Base-by-base conservation (phyloP, 2,797 vertebrate species). In the Diglossa cyanea region DNA sequence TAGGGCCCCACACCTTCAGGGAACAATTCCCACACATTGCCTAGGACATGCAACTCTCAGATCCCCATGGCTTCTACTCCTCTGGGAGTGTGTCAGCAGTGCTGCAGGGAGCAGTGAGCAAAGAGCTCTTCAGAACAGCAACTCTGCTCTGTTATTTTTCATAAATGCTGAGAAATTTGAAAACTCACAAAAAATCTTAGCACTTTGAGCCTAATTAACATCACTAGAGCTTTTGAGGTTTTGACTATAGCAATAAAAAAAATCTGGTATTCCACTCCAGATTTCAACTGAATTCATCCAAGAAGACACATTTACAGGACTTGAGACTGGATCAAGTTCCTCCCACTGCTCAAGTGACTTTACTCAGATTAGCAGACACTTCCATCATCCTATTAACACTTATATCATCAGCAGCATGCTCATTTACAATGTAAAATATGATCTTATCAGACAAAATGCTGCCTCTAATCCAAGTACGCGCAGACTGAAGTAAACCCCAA, bases 401-500 rank as follows among this genome's bases (percentile, higher is more conserved):
- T 78, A 55, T 55, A 82, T 93, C 53, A 95, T 44, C 84, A 86
- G 33, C 62, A 73, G 57, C 42, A 63, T 61, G 51, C 86, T 87
- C 30, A 89, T 79, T 90, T 91, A 80, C 68, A 77, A 91, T 65
- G 57, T 65, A 74, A 92, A 89, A 74, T 26, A 66, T 5, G 8
- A 53, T 61, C 8, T 51, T 67, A 74, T 18, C 74, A 86, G 70
- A 47, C 73, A 72, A 72, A 92, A 87, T 53, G 75, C 33, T 84
- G 50, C 53, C 60, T 91, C 68, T 92, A 75, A 88, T 79, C 47
- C n/a, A 35, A 25, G 37, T 70, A 78, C 0, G 0, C 0, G 0
- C 50, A 92, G 48, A 90, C 74, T 6, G 12, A 92, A 88, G 70
- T 60, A 63, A 76, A 90, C 35, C 57, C 14, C 40, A 81, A 95